Conservation (phyloP, 2,888 invertebrate species). For the Pseudococcus longispinus region DNA sequence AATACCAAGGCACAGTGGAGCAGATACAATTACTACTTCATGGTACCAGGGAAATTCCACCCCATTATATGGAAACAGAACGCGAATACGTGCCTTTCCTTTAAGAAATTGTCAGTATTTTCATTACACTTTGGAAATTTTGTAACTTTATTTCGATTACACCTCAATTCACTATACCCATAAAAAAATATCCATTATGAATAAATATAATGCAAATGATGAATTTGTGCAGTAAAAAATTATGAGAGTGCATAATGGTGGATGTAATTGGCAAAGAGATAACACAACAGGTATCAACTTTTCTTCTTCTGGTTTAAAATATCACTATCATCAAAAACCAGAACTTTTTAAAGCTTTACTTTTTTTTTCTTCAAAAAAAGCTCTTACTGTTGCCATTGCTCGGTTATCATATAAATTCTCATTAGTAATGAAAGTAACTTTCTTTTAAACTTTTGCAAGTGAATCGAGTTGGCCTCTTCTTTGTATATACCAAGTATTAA, state of each 20-base stretch:
- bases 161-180: background rate
- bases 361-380: background rate
- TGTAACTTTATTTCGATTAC: background rate
- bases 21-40: conserved; percentile 72
- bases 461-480: background rate
- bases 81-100: background rate
- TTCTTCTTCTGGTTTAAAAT: background rate
- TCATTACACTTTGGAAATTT: background rate
- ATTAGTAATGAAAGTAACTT: conserved; percentile 5
- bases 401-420: background rate
- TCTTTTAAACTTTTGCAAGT: background rate
- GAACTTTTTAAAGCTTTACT: background rate
- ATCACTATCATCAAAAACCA: background rate
- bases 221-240: background rate
- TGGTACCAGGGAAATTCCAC: conserved; percentile 73
- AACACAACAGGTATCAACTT: background rate
- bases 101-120: background rate
- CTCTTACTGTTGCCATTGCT: background rate
- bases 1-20: conserved; percentile 70
- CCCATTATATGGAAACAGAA: conserved; percentile 65
- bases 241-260: background rate
- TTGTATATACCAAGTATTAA: background rate
- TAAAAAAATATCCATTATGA: background rate
- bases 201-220: background rate
- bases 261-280: background rate